Conservation (phyloP, 1,140 invertebrate species). For the Scaptomyza montana region DNA sequence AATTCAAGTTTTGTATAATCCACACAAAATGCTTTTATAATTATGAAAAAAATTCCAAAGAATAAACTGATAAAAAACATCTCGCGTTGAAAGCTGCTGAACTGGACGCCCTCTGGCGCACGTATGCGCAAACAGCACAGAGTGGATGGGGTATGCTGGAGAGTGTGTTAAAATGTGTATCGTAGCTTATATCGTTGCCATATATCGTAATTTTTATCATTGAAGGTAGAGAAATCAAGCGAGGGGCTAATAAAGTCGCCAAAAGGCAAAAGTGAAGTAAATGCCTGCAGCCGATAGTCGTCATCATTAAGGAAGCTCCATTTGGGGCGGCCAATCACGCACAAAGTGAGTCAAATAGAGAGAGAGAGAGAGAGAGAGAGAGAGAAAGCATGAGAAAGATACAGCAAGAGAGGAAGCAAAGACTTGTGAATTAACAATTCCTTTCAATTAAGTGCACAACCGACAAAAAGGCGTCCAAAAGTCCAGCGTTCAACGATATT, state of each 20-base stretch:
- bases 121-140: background rate
- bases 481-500: slow-evolving; percentile 63
- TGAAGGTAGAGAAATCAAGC: slow-evolving; percentile 47
- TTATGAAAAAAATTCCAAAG: slow-evolving; percentile 67
- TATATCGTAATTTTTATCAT: slow-evolving; percentile 49
- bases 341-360: slow-evolving; percentile 39
- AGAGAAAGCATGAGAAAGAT: background rate
- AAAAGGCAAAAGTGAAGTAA: slow-evolving; percentile 17
- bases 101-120: slow-evolving; percentile 21
- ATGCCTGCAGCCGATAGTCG: slow-evolving; percentile 24
- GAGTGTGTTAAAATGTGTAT: slow-evolving; percentile 18
- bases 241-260: slow-evolving; percentile 14
- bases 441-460: slow-evolving; percentile 77
- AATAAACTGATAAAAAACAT: slow-evolving; percentile 43
- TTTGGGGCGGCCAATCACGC: slow-evolving; percentile 64
- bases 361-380: background rate
- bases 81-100: slow-evolving; percentile 25
- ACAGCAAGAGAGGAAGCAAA: background rate
- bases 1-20: slow-evolving; percentile 53
- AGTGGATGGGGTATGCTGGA: background rate
- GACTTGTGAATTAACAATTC: slow-evolving; percentile 76
- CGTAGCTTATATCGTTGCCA: background rate
- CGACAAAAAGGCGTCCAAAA: slow-evolving; percentile 60
- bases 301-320: slow-evolving; percentile 46
- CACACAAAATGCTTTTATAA: slow-evolving; percentile 56